Conservation (phyloP, 2,797 vertebrate species). For the Cossypha dichroa region DNA sequence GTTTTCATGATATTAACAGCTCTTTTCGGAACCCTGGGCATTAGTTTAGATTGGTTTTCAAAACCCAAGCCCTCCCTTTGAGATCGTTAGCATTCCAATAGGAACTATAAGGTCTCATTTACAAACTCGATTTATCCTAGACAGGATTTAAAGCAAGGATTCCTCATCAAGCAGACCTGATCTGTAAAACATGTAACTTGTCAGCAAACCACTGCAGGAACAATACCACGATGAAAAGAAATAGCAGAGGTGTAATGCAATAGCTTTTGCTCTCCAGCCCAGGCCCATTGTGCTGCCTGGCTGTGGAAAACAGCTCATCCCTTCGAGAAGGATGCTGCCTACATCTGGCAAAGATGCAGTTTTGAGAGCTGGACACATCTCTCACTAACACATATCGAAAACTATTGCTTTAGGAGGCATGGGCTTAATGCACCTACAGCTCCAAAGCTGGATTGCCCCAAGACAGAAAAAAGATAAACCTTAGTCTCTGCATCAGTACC, state of each 20-base stretch:
- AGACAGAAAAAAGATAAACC: background rate
- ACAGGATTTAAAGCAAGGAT: background rate
- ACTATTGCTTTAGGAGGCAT: background rate
- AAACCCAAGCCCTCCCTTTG: conserved; percentile 28
- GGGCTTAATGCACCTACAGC: background rate
- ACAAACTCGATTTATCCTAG: background rate
- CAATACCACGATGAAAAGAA: background rate
- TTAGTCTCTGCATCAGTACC: background rate
- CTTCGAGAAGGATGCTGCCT: background rate
- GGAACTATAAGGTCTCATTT: background rate
- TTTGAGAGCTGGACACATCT: background rate
- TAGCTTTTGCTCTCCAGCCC: background rate
- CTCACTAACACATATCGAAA: background rate
- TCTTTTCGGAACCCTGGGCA: background rate
- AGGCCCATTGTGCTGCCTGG: background rate
- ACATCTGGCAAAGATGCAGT: background rate
- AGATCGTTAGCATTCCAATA: conserved; percentile 12
- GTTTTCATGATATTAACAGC: conserved; percentile 5
- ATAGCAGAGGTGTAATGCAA: background rate
- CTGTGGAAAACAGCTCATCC: background rate
- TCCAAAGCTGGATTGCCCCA: background rate
- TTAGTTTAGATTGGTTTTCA: conserved; percentile 15
- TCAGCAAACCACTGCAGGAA: background rate
- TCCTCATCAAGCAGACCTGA: conserved; percentile 15
- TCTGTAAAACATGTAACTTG: conserved; percentile 5